Conservation (phyloP, 2,113 vertebrate species). For the Struthio camelus region DNA sequence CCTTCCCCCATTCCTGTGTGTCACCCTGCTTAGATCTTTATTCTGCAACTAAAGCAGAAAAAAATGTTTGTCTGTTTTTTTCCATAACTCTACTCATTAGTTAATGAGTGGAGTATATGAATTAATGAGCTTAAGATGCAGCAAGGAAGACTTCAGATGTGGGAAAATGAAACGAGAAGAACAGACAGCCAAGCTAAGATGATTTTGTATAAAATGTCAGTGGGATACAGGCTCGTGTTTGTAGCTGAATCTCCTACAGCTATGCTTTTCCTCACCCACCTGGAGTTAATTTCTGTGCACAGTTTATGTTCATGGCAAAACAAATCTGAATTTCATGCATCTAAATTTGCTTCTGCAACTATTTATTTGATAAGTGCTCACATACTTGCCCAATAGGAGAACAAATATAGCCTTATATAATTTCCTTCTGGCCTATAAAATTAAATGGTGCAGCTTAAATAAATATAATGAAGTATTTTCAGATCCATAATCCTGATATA, state of each 20-base stretch:
- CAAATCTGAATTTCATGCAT: constrained; percentile 37
- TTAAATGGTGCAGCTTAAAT: background rate
- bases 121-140: background rate
- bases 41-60: background rate
- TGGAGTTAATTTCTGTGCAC: background rate
- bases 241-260: background rate
- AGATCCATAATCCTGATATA: background rate
- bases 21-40: background rate
- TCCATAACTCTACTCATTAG: background rate
- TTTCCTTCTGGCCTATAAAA: background rate
- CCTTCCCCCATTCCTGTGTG: background rate
- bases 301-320: background rate
- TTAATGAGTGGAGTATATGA: background rate
- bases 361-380: constrained; percentile 3
- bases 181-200: background rate
- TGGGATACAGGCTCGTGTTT: background rate
- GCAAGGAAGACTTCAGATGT: background rate
- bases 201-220: background rate
- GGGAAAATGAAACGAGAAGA: background rate
- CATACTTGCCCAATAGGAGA: constrained; percentile 1
- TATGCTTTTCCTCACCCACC: background rate
- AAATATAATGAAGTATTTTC: background rate
- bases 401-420: background rate
- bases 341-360: constrained; percentile 1
- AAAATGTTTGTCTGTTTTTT: background rate